Evolutionary conservation across 2,113 vertebrate species (phyloP).

Genomic region (Lepisosteus oculatus): DNA sequence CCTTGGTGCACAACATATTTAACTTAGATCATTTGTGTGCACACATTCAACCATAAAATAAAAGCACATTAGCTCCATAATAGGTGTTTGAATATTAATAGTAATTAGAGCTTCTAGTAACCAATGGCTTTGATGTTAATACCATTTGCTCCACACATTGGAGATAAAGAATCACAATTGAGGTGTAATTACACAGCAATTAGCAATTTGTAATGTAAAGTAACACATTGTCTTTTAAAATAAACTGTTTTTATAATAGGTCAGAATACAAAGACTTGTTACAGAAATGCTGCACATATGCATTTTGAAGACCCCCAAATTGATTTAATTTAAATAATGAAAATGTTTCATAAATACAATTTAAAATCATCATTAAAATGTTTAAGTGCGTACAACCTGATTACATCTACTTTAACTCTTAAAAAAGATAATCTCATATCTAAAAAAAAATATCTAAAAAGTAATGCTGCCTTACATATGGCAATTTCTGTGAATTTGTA

Average conservation of each 20-base stretch:
- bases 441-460: too few species aligned
- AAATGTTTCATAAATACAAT: background rate
- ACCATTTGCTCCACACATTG: background rate
- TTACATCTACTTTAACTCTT: too few species aligned
- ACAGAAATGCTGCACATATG: background rate
- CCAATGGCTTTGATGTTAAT: background rate
- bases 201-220: conserved; percentile 12
- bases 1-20: background rate
- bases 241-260: background rate
- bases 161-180: conserved; percentile 11
- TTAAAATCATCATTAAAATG: background rate
- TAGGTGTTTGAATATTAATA: background rate
- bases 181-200: conserved; percentile 12
- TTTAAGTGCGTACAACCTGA: too few species aligned
- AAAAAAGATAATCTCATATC: too few species aligned
- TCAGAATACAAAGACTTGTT: background rate
- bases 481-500: too few species aligned
- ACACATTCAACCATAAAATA: background rate
- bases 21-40: background rate
- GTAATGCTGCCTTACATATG: too few species aligned
- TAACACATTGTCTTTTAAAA: conserved; percentile 7
- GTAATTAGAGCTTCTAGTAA: background rate
- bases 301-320: background rate
- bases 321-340: background rate
- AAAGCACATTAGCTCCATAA: background rate